Conservation (phyloP, 1,140 invertebrate species). For the Pachypeltis micranthus region DNA sequence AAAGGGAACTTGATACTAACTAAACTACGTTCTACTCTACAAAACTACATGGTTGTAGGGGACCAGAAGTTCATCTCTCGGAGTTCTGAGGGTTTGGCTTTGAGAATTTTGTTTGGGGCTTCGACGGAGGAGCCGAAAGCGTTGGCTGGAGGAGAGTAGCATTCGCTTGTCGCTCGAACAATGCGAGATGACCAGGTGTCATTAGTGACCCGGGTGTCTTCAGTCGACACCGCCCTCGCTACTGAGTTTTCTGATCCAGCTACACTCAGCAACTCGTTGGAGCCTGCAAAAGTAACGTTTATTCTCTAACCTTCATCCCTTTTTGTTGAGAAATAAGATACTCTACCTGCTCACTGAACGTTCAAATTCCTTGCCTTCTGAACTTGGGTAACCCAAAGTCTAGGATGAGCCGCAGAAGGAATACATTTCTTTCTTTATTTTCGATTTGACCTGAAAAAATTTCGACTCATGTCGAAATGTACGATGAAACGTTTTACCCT, state of each 20-base stretch:
- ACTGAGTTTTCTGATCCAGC: not conserved
- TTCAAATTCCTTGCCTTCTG: too few species aligned
- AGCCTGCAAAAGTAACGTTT: constrained; percentile 4
- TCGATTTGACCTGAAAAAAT: too few species aligned
- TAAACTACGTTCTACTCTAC: too few species aligned
- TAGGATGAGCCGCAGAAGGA: too few species aligned
- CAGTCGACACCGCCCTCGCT: not conserved
- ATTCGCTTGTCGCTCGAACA: not conserved
- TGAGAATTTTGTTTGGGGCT: constrained; percentile 18
- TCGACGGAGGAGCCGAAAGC: not conserved
- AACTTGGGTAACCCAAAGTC: too few species aligned
- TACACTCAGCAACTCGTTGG: constrained; percentile 1
- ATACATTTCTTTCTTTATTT: too few species aligned
- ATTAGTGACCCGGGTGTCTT: not conserved
- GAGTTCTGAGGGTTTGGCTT: constrained; percentile 55
- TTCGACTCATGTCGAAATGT: too few species aligned
- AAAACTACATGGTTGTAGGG: constrained; percentile 69
- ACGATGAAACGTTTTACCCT: too few species aligned
- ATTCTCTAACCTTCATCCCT: not conserved
- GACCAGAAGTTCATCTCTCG: constrained; percentile 76
- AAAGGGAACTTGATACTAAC: too few species aligned
- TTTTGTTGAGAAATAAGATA: too few species aligned
- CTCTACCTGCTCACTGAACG: too few species aligned
- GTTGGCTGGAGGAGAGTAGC: not conserved
- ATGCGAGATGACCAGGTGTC: not conserved